Conservation (phyloP, 1,140 invertebrate species). For the Ceratitis capitata region DNA sequence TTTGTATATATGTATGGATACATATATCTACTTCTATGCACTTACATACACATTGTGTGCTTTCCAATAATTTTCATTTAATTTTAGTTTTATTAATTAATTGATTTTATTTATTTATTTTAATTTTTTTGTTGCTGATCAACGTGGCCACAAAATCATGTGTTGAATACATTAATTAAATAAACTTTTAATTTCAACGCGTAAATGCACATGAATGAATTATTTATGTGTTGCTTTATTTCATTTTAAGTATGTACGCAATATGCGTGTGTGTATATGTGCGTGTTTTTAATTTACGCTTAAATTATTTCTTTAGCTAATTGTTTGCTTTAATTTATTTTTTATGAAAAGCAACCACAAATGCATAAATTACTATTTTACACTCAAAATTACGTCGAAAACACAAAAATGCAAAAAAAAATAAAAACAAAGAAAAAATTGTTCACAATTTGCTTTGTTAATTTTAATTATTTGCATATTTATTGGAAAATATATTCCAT, state of each 20-base stretch:
- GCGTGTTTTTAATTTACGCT: too few species aligned
- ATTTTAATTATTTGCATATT: too few species aligned
- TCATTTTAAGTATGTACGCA: not conserved
- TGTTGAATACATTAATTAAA: not conserved
- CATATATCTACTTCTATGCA: too few species aligned
- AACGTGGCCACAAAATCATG: not conserved
- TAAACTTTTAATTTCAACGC: not conserved
- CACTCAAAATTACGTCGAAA: not conserved
- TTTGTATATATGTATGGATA: not conserved
- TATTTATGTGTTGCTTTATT: not conserved
- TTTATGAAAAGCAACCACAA: not conserved
- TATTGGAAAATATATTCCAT: too few species aligned
- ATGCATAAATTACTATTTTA: constrained; percentile 6
- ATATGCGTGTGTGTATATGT: not conserved
- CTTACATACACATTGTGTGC: not conserved
- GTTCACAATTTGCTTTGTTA: too few species aligned
- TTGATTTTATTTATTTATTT: too few species aligned
- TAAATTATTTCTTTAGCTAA: too few species aligned
- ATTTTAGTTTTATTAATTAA: not conserved
- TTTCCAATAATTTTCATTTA: not conserved
- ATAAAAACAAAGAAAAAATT: too few species aligned
- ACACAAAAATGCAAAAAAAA: too few species aligned
- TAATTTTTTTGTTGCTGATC: too few species aligned
- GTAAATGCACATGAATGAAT: not conserved
- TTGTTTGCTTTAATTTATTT: too few species aligned